These are phyloP conservation scores for Drosophila cardini DNA, from an alignment of 1,140 invertebrate genomes.

Conservation along the genomic window DNA sequence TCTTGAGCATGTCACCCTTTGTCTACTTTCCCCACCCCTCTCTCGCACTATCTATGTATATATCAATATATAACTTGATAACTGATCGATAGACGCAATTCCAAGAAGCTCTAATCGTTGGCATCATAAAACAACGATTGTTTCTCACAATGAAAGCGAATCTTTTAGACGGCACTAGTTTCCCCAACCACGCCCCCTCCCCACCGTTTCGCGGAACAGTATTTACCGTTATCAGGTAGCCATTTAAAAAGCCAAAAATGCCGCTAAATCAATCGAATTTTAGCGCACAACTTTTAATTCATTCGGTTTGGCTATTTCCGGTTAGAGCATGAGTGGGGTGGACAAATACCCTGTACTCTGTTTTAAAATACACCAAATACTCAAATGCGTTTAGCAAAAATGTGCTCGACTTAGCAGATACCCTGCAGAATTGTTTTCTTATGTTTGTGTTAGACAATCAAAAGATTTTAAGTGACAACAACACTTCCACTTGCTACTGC, in stretches of 20 bases:
- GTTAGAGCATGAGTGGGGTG: background rate
- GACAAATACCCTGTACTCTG: background rate
- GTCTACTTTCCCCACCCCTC: background rate
- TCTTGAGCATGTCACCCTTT: background rate
- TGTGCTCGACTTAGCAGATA: background rate
- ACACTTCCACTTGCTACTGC: background rate
- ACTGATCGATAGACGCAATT: slow-evolving; percentile 1
- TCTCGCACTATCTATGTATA: background rate
- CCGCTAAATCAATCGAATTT: slow-evolving; percentile 36
- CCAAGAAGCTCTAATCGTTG: slow-evolving; percentile 35
- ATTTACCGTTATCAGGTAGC: slow-evolving; percentile 15
- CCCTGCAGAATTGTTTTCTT: background rate
- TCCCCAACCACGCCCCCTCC: background rate
- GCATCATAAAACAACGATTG: slow-evolving; percentile 22
- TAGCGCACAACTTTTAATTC: slow-evolving; percentile 41
- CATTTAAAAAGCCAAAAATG: slow-evolving; percentile 25
- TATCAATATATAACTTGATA: background rate
- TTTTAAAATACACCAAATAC: background rate
- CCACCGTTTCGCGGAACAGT: background rate
- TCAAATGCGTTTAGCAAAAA: background rate
- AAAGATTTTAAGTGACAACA: background rate
- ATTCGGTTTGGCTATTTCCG: slow-evolving; percentile 16
- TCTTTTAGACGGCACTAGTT: background rate
- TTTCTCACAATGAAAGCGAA: background rate
- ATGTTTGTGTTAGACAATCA: background rate